Base-by-base conservation (phyloP, 2,797 vertebrate genomes). In the Malacoctenus gilli region DNA sequence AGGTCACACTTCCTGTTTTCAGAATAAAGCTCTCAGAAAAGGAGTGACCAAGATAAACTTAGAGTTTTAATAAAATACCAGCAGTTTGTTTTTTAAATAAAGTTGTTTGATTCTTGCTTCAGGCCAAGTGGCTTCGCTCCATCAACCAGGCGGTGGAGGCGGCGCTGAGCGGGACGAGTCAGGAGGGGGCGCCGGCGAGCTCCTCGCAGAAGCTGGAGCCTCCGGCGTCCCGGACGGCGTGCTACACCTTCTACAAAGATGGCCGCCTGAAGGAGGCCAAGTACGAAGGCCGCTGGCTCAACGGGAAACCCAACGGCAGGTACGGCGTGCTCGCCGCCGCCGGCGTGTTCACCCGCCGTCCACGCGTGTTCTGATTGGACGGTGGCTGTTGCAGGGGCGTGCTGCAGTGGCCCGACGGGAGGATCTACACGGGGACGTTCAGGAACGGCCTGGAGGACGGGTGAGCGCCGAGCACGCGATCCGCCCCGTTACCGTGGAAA, bases 51-150 rank as follows among this genome's bases (percentile, higher is more conserved):
- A n/a, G n/a, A n/a, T n/a, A n/a, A n/a, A n/a, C n/a, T n/a, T n/a
- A n/a, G n/a, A n/a, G n/a, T n/a, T n/a, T n/a, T n/a, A n/a, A n/a
- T n/a, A n/a, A n/a, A n/a, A n/a, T n/a, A n/a, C n/a, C n/a, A n/a
- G n/a, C n/a, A n/a, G n/a, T n/a, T n/a, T n/a, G n/a, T n/a, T n/a
- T n/a, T n/a, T n/a, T n/a, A n/a, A n/a, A n/a, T n/a, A n/a, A n/a
- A n/a, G n/a, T n/a, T n/a, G n/a, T n/a, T n/a, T n/a, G n/a, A n/a
- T n/a, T n/a, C n/a, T n/a, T n/a, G n/a, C n/a, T n/a, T 34, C 77
- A 99, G 97, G 89, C 92, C 2, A 98, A 97, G 77, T 99, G 97
- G 97, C 88, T 98, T n/a, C 92, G 94, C 64, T 93, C 94, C 52
- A 93, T 98, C 66, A 97, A 96, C 87, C 95, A 97, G 84, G 92